Conservation (phyloP, 53 echinoderm and acorn worm genomes). For the Holothuria leucospilota region DNA sequence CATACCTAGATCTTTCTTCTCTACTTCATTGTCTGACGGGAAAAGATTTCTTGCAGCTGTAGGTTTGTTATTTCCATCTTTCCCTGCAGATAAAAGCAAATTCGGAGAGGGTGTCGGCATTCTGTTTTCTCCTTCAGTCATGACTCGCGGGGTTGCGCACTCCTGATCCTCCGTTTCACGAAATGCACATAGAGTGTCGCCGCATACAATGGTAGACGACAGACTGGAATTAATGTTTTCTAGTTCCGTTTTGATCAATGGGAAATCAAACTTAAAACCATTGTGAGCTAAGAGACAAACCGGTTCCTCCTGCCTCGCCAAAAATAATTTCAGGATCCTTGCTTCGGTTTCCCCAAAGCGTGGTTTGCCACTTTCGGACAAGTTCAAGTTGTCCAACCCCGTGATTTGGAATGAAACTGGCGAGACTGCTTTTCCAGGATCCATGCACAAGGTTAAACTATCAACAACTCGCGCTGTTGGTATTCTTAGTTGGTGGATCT, state of each 20-base stretch:
- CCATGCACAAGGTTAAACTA: slow-evolving; percentile 75
- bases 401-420: slow-evolving; percentile 57
- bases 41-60: too few species aligned
- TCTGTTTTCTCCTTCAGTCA: too few species aligned
- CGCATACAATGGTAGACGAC: neutral
- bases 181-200: slow-evolving; percentile 23
- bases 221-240: neutral
- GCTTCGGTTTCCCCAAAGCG: slow-evolving; percentile 62
- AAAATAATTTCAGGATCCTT: slow-evolving; percentile 61
- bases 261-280: slow-evolving; percentile 76
- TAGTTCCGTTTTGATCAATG: slow-evolving; percentile 60
- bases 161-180: neutral
- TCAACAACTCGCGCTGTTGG: slow-evolving; percentile 73
- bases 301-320: slow-evolving; percentile 68
- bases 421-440: slow-evolving; percentile 73
- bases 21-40: too few species aligned
- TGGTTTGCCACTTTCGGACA: slow-evolving; percentile 58
- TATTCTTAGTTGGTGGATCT: neutral
- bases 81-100: too few species aligned
- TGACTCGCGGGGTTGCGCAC: too few species aligned
- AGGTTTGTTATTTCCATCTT: too few species aligned
- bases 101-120: too few species aligned
- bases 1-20: too few species aligned
- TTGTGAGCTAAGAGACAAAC: slow-evolving; percentile 78
- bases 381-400: slow-evolving; percentile 66